Evolutionary conservation across 2,888 invertebrate genomes (phyloP).

Genomic region (Hirudinaria manillensis): DNA sequence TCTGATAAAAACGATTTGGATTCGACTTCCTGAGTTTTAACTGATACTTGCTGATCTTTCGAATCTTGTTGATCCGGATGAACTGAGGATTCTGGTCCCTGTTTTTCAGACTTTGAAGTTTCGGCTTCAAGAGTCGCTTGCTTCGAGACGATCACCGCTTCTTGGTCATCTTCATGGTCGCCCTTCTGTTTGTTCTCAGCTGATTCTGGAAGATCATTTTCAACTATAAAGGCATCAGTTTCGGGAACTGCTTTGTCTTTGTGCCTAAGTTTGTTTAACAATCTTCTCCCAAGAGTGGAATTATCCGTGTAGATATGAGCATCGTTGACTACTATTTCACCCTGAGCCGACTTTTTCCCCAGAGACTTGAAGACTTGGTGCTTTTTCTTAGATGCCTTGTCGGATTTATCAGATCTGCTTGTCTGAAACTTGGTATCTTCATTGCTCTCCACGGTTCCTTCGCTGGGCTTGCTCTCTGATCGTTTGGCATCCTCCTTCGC

Average conservation of each 20-base stretch:
- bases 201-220: constrained; percentile 14
- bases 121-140: neutral
- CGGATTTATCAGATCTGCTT: neutral
- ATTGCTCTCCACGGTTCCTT: neutral
- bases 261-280: neutral
- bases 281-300: constrained; percentile 19
- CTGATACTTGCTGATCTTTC: constrained; percentile 16
- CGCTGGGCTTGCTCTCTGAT: neutral
- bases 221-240: neutral
- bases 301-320: constrained; percentile 27
- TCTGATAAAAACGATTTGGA: neutral
- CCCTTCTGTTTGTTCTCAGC: neutral
- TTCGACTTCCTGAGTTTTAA: constrained; percentile 1
- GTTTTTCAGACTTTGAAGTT: constrained; percentile 1
- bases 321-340: constrained; percentile 30
- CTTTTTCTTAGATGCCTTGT: constrained; percentile 1
- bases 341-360: constrained; percentile 10
- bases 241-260: constrained; percentile 25
- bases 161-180: constrained; percentile 1
- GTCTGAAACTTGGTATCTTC: neutral
- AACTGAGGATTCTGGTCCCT: neutral
- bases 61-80: constrained; percentile 16
- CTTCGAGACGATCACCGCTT: neutral
- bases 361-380: neutral
- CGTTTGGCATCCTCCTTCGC: neutral